phyloP scores from a whole-genome alignment of 2,797 vertebrate species.

The Mus caroli region DNA sequence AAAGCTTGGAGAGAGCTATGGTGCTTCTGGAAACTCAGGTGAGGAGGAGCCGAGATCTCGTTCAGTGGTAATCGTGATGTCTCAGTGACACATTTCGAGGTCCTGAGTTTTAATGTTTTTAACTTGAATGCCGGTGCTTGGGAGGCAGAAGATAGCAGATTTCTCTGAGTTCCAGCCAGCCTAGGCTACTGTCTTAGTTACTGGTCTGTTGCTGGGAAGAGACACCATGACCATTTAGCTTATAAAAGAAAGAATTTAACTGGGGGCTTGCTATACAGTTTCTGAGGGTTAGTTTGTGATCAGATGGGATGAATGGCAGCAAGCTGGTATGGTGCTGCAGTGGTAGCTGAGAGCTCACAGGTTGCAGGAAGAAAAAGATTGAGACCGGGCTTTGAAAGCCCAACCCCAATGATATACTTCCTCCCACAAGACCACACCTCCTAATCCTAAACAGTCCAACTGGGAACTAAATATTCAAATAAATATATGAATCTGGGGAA shows the following conservation, averaged over 20 bases:
- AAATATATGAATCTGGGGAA: background rate
- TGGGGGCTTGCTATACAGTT: background rate
- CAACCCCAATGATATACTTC: no score
- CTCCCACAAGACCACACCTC: no score
- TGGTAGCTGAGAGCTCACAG: background rate
- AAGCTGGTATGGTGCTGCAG: background rate
- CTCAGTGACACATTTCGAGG: background rate
- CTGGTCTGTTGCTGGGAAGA: background rate
- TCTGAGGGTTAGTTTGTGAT: background rate
- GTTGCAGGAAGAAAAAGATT: background rate
- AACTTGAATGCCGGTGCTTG: background rate
- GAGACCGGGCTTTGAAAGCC: background rate
- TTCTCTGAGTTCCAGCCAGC: background rate
- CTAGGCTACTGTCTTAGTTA: background rate
- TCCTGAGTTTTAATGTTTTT: slow-evolving; percentile 30
- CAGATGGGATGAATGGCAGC: background rate
- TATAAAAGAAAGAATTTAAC: background rate
- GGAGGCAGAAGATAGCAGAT: background rate
- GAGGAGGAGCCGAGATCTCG: background rate
- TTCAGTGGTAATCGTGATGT: background rate
- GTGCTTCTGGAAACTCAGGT: background rate
- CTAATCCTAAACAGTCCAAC: no score
- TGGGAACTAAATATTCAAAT: background rate
- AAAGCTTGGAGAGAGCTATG: background rate
- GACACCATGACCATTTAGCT: background rate